Evolutionary conservation across 1,140 invertebrate species (phyloP).

Genomic region (Maconellicoccus hirsutus): DNA sequence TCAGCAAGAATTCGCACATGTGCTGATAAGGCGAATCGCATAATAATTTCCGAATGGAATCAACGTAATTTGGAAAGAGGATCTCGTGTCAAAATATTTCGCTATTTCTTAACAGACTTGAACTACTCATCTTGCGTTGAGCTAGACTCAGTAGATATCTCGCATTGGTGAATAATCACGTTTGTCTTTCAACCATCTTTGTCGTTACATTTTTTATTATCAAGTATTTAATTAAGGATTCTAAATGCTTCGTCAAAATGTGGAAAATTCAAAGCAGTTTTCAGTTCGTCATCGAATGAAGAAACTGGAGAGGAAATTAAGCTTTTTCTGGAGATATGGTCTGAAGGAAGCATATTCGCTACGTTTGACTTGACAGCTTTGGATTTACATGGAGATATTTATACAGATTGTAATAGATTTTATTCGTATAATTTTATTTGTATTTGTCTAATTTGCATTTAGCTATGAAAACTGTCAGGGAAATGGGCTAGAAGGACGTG

Average conservation of each 20-base stretch:
- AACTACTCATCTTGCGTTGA: not conserved
- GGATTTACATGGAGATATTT: constrained; percentile 59
- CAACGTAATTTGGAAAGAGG: not conserved
- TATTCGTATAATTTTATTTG: too few relatives aligned
- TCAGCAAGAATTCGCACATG: too few relatives aligned
- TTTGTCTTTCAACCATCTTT: not conserved
- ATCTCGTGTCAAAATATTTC: not conserved
- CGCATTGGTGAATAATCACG: not conserved
- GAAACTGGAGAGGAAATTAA: constrained; percentile 44
- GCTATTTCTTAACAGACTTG: not conserved
- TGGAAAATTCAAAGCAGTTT: constrained; percentile 47
- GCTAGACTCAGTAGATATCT: not conserved
- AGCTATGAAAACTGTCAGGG: too few relatives aligned
- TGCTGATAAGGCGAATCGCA: not conserved
- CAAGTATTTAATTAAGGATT: constrained; percentile 36
- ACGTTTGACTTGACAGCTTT: constrained; percentile 52
- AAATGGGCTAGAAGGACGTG: too few relatives aligned
- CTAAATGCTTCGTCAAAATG: constrained; percentile 45
- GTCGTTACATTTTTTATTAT: not conserved
- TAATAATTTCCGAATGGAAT: not conserved
- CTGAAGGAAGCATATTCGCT: constrained; percentile 41
- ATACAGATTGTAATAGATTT: constrained; percentile 47
- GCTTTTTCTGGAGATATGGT: constrained; percentile 61
- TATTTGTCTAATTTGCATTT: too few relatives aligned
- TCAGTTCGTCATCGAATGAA: constrained; percentile 42